Base-by-base conservation (phyloP, 2,113 vertebrate genomes). In the Pedetes capensis region DNA sequence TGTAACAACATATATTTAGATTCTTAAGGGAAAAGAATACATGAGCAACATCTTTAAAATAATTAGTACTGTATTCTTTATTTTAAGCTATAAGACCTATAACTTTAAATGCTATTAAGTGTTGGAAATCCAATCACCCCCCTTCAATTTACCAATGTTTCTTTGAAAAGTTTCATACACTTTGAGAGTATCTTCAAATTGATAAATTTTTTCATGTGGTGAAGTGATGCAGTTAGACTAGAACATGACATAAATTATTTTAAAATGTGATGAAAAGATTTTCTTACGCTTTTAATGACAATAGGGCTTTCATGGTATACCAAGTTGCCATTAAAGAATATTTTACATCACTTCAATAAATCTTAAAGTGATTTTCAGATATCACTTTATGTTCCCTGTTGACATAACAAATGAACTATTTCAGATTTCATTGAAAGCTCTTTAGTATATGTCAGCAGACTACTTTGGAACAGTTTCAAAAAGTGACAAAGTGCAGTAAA, bases 361-460 rank as follows among this genome's bases (percentile, higher is more conserved):
- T 98, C 95, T 97, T 97, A 92, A 96, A 94, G 94, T 97, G 59
- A 97, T 98, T 98, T 98, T 98, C 95, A 98, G 97, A 96, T 98
- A 98, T 97, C 96, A 97, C 81, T 98, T 98, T 97, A 97, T 98
- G 94, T 75, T 98, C 97, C 75, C 88, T 97, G 96, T 97, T 98
- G 97, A 98, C 96, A 98, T 98, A 98, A 98, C 91, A 98, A 98
- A 98, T 98, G 96, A 98, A 98, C 76, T 96, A 97, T 98, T 98
- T 97, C 92, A 94, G 91, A 97, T 98, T 98, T 97, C 96, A 96
- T 61, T 97, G 97, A 98, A 98, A 98, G 91, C 95, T 98, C 96
- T 98, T 98, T 97, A 98, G 97, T 97, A 96, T 78, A 95, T 97
- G 98, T 97, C 98, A 98, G 94, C 82, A 97, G 86, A 95, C 66